Evolutionary conservation across 2,797 vertebrate species (phyloP).

Genomic region (Poecilia gillii): DNA sequence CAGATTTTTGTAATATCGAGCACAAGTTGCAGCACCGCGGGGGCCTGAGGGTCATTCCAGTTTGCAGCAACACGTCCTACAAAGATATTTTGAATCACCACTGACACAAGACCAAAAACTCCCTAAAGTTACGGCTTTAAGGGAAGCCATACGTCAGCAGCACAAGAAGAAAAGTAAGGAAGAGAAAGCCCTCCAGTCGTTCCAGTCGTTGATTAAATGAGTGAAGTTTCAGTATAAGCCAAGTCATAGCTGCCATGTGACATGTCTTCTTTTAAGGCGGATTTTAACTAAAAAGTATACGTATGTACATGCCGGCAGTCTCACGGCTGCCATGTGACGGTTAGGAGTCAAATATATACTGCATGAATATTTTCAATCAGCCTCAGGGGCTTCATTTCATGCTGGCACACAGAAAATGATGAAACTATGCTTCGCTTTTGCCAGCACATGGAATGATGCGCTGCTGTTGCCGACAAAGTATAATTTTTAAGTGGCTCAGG

Average conservation of each 20-base stretch:
- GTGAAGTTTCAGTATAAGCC: conserved; percentile 1
- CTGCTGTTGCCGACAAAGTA: conserved; percentile 34
- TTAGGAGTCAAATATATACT: conserved; percentile 35
- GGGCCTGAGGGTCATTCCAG: conserved; percentile 50
- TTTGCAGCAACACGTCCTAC: conserved; percentile 61
- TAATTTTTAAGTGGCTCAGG: conserved; percentile 27
- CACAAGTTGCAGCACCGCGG: conserved; percentile 44
- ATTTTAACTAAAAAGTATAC: neutral
- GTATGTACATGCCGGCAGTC: neutral
- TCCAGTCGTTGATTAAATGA: conserved; percentile 1
- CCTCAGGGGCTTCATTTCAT: conserved; percentile 42
- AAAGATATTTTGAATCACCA: conserved; percentile 52
- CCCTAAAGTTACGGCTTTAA: conserved; percentile 50
- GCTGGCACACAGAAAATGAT: conserved; percentile 21
- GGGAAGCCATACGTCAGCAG: conserved; percentile 42
- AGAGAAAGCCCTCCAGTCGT: conserved; percentile 28
- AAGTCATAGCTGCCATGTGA: conserved; percentile 45
- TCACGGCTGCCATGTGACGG: conserved; percentile 49
- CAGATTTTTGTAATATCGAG: conserved; percentile 12
- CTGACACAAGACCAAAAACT: conserved; percentile 68
- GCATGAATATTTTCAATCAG: conserved; percentile 38
- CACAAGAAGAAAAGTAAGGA: conserved; percentile 44
- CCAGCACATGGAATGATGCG: conserved; percentile 27
- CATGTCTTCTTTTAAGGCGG: conserved; percentile 32
- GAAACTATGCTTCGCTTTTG: conserved; percentile 11